These are phyloP conservation scores for Pristiophorus japonicus DNA, from an alignment of 2,113 vertebrate genomes.

Conservation along the genomic window DNA sequence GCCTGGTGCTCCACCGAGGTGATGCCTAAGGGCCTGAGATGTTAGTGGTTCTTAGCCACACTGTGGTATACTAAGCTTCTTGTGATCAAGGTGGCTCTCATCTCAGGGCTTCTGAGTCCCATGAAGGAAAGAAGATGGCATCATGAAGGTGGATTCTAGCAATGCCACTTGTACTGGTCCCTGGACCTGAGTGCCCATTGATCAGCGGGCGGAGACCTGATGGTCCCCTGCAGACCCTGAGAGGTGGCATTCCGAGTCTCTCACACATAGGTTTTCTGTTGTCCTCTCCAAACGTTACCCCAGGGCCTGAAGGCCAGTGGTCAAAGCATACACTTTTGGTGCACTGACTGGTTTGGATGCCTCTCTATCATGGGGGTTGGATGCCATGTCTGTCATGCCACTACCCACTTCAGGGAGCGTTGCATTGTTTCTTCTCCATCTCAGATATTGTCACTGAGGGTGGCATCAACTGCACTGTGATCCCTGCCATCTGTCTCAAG, in stretches of 20 bases:
- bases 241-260: neutral
- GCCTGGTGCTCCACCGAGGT: neutral
- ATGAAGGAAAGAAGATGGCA: neutral
- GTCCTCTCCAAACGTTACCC: neutral
- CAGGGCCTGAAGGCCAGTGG: neutral
- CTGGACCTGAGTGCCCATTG: neutral
- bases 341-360: neutral
- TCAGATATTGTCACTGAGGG: neutral
- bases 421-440: neutral
- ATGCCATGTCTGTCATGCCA: neutral
- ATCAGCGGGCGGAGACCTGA: neutral
- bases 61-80: neutral
- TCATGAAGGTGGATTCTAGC: neutral
- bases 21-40: neutral
- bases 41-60: neutral
- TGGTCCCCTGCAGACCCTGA: neutral
- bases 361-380: neutral
- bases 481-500: neutral
- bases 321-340: neutral
- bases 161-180: neutral
- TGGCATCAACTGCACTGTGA: neutral
- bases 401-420: neutral
- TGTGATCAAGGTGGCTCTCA: neutral
- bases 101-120: neutral
- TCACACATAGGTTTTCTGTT: neutral